Evolutionary conservation across 2,113 vertebrate species (phyloP), one percentile per base, ranked within the genome.

Genomic region (Mesoclemmys tuberculata): DNA sequence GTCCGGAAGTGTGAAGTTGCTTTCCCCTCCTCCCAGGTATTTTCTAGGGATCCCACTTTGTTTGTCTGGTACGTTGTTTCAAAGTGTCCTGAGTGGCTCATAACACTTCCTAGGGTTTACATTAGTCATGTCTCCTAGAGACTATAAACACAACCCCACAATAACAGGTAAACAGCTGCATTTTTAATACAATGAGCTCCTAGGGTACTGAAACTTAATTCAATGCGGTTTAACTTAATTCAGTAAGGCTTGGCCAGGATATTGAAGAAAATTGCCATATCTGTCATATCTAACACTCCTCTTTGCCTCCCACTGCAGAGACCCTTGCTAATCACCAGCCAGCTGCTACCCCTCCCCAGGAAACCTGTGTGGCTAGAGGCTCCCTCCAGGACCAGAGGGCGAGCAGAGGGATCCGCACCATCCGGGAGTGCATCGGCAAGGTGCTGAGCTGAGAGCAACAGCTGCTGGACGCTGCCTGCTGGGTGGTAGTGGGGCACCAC

Each of bases 401-500:
- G 52, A 95, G 93, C 0, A 83, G 84, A 85, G 94, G 4, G 93
- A 97, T 98, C 77, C 93, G 52, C 2, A 49, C 96, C 92, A 98
- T 98, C 93, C 97, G 27, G 51, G 98, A 98, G 77, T 96, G 77
- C 1, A 97, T 98, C 6, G 97, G 97, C 68, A 98, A 98, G 98
- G 98, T 98, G 90, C 61, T 85, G 93, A 85, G 38, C 54, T 41
- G 29, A 88, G 48, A 41, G 29, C 26, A 71, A 49, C 58, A 38
- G 26, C 9, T 46, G 35, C 41, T 46, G 41, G 74, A 27, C 41
- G 29, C 41, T 46, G 74, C 38, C n/a, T 21, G 29, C 48, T 52
- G 29, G 22, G 55, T 78, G 71, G 26, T 14, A 35, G 56, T 80
- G 82, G 49, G 41, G 31, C 86, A 51, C 51, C 51, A 51, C 11